phyloP scores from a whole-genome alignment of 2,113 vertebrate species.

The Cinclus cinclus region DNA sequence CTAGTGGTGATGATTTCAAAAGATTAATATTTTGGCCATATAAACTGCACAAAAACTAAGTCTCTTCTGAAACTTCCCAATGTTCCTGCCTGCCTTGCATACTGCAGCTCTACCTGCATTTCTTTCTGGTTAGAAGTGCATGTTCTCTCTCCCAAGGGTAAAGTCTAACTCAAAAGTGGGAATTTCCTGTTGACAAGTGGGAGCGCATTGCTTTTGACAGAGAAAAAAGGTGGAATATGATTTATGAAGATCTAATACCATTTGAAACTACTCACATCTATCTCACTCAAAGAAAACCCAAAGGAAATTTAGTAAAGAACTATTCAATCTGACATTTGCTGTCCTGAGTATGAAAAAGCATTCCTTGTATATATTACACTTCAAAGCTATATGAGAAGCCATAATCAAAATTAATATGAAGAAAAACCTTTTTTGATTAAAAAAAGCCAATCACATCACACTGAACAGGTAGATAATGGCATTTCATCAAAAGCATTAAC shows the following conservation, averaged over 20 bases:
- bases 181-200: background rate
- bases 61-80: background rate
- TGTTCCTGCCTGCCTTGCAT: background rate
- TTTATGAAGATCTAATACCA: conserved; percentile 32
- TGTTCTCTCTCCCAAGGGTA: background rate
- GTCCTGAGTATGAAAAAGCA: background rate
- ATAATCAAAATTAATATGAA: background rate
- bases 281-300: conserved; percentile 44
- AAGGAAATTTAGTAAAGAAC: conserved; percentile 32
- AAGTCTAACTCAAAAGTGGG: background rate
- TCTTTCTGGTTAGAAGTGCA: background rate
- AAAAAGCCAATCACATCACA: background rate
- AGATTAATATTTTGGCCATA: background rate
- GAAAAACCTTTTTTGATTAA: background rate
- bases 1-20: background rate
- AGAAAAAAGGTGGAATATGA: conserved; percentile 1
- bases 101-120: background rate
- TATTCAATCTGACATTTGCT: conserved; percentile 7
- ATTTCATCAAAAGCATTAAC: background rate
- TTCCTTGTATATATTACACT: background rate
- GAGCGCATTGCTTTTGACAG: background rate
- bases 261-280: conserved; percentile 22
- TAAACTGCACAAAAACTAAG: background rate
- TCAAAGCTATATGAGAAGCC: background rate
- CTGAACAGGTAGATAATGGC: background rate